A percentile compares a stretch with the other conserved stretches of the same genome.
Evolutionary conservation across 2,113 vertebrate species (phyloP).

Genomic region (Fulmarus glacialis): DNA sequence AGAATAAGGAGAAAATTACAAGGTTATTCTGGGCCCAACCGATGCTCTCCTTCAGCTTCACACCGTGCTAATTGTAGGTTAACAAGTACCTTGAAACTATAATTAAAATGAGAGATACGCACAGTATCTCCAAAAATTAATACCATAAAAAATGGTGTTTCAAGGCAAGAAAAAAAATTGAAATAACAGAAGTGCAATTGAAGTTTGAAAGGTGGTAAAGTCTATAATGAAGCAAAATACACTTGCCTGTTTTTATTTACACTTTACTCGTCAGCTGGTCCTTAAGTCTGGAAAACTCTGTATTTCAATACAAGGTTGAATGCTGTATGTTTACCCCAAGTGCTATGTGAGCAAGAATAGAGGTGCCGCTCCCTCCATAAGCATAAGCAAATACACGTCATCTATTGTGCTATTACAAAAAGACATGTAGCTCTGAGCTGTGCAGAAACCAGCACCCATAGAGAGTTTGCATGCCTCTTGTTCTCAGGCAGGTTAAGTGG

Average conservation of each 20-base stretch:
- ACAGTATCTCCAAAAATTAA: background rate
- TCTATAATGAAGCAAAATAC: background rate
- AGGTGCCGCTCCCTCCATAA: background rate
- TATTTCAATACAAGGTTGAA: background rate
- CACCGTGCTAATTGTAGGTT: background rate
- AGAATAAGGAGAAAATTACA: slow-evolving; percentile 10
- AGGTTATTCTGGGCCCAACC: background rate
- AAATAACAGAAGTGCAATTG: background rate
- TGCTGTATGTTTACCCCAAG: background rate
- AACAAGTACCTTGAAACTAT: background rate
- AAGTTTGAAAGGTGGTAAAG: background rate
- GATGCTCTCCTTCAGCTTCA: background rate
- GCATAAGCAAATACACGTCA: background rate
- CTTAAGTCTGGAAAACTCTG: background rate
- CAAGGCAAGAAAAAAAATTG: background rate
- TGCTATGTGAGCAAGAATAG: background rate
- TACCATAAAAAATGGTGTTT: background rate
- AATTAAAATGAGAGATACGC: background rate
- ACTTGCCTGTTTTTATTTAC: background rate
- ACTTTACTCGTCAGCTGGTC: background rate
- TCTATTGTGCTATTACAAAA: background rate
- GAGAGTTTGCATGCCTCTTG: background rate
- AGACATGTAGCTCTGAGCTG: background rate
- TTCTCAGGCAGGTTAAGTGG: background rate
- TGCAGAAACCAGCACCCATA: background rate